A percentile compares a stretch with the other conserved stretches of the same genome.
Conservation (phyloP, 2,797 vertebrate species). For the Clarias laeviceps region DNA sequence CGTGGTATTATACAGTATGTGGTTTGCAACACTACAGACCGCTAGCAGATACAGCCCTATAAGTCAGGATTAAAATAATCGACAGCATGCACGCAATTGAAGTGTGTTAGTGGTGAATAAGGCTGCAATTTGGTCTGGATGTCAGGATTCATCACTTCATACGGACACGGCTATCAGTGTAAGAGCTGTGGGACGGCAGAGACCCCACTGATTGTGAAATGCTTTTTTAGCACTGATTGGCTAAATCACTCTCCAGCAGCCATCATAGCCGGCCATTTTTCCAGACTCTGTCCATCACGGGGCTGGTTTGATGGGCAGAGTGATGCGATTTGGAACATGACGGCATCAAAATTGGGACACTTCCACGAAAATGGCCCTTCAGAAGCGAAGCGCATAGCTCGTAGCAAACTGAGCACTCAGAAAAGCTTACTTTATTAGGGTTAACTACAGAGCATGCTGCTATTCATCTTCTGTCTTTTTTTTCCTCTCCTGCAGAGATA, state of each 20-base stretch:
- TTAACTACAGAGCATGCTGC: constrained; percentile 32
- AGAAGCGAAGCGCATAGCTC: not conserved
- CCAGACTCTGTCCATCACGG: constrained; percentile 25
- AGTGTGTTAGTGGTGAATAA: constrained; percentile 18
- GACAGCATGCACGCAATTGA: not conserved
- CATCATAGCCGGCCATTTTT: constrained; percentile 5
- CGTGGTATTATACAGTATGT: not conserved
- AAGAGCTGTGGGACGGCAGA: not conserved
- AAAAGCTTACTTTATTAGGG: constrained; percentile 32
- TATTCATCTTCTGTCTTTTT: constrained; percentile 20
- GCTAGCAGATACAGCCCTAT: not conserved
- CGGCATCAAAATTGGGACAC: not conserved
- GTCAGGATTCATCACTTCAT: constrained; percentile 30
- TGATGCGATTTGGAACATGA: constrained; percentile 22
- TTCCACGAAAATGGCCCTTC: constrained; percentile 21
- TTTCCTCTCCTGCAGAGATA: constrained; percentile 1
- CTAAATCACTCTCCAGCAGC: constrained; percentile 23
- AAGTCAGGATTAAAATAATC: constrained; percentile 23
- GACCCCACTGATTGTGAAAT: constrained; percentile 22
- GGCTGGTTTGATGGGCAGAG: constrained; percentile 40
- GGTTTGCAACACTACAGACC: not conserved
- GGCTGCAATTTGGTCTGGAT: constrained; percentile 21
- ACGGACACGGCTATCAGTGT: constrained; percentile 20
- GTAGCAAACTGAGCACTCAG: constrained; percentile 5
- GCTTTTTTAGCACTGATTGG: constrained; percentile 34